Base-by-base conservation (phyloP, 1,140 invertebrate species). In the Drosophila nebulosa region DNA sequence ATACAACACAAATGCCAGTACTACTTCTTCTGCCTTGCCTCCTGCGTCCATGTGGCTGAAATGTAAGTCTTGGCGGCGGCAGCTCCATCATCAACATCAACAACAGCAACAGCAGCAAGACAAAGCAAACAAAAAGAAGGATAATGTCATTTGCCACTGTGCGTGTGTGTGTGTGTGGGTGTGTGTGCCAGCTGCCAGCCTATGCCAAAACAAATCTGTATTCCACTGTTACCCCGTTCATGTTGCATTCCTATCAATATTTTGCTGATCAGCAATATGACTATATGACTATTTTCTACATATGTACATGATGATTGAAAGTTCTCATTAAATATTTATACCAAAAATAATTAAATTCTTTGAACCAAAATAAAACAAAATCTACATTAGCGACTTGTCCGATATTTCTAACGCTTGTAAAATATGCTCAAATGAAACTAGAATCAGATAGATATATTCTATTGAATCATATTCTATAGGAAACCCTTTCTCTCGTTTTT, bases 51-150 rank as follows among this genome's bases (percentile, higher is more conserved):
- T 84, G 79, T 90, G 90, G 89, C 86, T 88, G 66, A 90, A 90
- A 90, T 88, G 89, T 90, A 90, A 90, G 89, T 90, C 84, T 90
- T 88, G 78, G 89, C 79, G 79, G 85, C 79, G 74, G 84, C 80
- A 66, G 84, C 80, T 64, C 57, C 71, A 58, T 63, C 56, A 56
- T 32, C 59, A 60, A 26, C 64, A 50, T 36, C 42, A 59, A 4
- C 9, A 32, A 12, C 10, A 32, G 4, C 30, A 32, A 32, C 2
- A 32, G 30, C 30, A 32, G 27, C 27, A 30, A 30, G 6, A 30
- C 1, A 30, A 9, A 55, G 39, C 39, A 42, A 42, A 42, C 39
- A 42, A 16, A 6, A 55, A 6, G 3, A 14, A 59, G n/a, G 10
- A 27, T 55, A 32, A 6, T 35, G 16, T 16, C 60, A 51, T 63